A percentile compares a stretch with the other conserved stretches of the same genome.
phyloP scores from a whole-genome alignment of 2,113 vertebrate genomes.

The Daboia siamensis region DNA sequence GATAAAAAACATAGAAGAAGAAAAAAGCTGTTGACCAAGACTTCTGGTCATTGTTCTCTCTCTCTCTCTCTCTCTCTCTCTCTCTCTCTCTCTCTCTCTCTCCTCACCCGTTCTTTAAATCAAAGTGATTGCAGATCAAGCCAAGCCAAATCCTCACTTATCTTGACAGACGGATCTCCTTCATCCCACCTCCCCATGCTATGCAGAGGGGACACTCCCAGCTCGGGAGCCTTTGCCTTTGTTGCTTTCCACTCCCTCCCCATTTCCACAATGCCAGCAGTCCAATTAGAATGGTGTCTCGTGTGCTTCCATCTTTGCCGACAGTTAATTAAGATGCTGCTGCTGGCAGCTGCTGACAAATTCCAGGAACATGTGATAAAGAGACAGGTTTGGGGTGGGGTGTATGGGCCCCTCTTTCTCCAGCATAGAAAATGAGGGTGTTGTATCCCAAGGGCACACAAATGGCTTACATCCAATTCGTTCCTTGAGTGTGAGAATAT shows the following conservation, averaged over 20 bases:
- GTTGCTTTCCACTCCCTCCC: conserved; percentile 64
- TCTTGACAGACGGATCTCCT: conserved; percentile 35
- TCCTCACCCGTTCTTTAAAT: neutral
- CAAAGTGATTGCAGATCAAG: conserved; percentile 45
- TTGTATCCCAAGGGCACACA: conserved; percentile 66
- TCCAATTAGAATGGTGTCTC: conserved; percentile 76
- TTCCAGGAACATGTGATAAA: conserved; percentile 77
- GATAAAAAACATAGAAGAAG: neutral
- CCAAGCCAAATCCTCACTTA: fast-evolving
- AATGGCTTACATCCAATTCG: conserved; percentile 71
- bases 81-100: neutral
- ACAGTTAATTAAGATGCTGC: conserved; percentile 78
- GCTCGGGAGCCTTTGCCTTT: conserved; percentile 68
- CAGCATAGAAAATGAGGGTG: conserved; percentile 76
- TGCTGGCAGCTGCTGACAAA: conserved; percentile 76
- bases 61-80: neutral
- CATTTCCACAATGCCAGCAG: conserved; percentile 73
- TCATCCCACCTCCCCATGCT: neutral
- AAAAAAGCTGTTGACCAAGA: neutral
- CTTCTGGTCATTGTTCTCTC: neutral
- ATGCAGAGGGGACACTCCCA: conserved; percentile 38
- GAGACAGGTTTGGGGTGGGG: conserved; percentile 49
- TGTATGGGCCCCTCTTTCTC: conserved; percentile 60
- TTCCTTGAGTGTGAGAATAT: conserved; percentile 63
- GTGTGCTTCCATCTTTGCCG: conserved; percentile 75